A percentile compares a stretch with the other conserved stretches of the same genome.
Conservation (phyloP, 2,888 invertebrate genomes). For the Sarcophaga caerulescens region DNA sequence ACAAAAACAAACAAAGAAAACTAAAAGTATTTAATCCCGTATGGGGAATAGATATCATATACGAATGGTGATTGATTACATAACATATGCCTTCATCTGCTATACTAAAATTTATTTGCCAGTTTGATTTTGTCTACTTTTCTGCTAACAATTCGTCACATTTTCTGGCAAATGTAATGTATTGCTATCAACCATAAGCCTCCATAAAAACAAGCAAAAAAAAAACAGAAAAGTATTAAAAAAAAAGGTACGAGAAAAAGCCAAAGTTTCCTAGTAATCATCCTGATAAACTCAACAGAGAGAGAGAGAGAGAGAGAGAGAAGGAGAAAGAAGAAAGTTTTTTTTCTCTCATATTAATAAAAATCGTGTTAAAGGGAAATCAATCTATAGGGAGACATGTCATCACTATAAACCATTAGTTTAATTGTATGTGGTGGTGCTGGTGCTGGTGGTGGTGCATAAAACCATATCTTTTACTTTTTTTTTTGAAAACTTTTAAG, state of each 20-base stretch:
- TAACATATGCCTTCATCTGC: slow-evolving; percentile 50
- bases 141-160: slow-evolving; percentile 52
- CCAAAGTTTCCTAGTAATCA: not conserved
- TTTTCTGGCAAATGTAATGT: slow-evolving; percentile 53
- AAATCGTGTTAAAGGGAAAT: slow-evolving; percentile 47
- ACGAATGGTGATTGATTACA: slow-evolving; percentile 61
- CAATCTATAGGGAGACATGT: slow-evolving; percentile 44
- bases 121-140: slow-evolving; percentile 43
- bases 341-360: slow-evolving; percentile 32
- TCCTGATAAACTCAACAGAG: not conserved
- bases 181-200: not conserved
- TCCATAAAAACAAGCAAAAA: not conserved
- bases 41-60: slow-evolving; percentile 32
- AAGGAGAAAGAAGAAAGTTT: not conserved
- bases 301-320: not conserved
- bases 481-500: not conserved
- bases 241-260: not conserved
- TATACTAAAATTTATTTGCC: slow-evolving; percentile 54
- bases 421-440: slow-evolving; percentile 19
- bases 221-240: not conserved
- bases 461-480: not conserved
- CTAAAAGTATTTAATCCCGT: slow-evolving; percentile 30
- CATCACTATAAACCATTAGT: slow-evolving; percentile 49
- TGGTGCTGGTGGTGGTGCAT: no score
- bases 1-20: not conserved